phyloP scores from a whole-genome alignment of 2,797 vertebrate species.

The Coendou prehensilis region DNA sequence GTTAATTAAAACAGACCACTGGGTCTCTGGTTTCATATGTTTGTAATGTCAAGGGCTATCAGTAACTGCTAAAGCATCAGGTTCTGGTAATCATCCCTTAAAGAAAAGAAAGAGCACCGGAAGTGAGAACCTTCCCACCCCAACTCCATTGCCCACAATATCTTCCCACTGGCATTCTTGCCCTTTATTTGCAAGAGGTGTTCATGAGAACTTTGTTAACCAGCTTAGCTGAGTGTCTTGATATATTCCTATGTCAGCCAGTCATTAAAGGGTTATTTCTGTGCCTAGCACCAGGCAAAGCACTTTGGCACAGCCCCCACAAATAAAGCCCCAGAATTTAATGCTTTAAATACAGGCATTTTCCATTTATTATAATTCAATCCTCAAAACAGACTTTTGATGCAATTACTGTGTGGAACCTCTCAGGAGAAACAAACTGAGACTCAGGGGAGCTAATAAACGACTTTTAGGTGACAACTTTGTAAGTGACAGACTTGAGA shows the following conservation, averaged over 20 bases:
- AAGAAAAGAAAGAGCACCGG: background rate
- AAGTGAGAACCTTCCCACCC: background rate
- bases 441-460: background rate
- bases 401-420: background rate
- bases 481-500: background rate
- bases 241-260: background rate
- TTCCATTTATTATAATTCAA: background rate
- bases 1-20: background rate
- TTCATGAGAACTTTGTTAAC: background rate
- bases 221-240: background rate
- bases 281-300: background rate
- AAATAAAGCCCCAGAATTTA: background rate
- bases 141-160: too few relatives aligned
- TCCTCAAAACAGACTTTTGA: background rate
- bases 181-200: background rate
- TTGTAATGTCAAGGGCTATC: background rate
- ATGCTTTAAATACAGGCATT: background rate
- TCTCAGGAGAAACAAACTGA: slow-evolving; percentile 17
- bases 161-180: background rate
- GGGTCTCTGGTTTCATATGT: background rate
- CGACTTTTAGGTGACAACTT: background rate
- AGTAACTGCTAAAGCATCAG: background rate
- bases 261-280: background rate
- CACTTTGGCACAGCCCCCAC: background rate
- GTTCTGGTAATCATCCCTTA: background rate